Base-by-base conservation (phyloP, 92 coral and sea anemone species). In the Isaurus tuberculatus region DNA sequence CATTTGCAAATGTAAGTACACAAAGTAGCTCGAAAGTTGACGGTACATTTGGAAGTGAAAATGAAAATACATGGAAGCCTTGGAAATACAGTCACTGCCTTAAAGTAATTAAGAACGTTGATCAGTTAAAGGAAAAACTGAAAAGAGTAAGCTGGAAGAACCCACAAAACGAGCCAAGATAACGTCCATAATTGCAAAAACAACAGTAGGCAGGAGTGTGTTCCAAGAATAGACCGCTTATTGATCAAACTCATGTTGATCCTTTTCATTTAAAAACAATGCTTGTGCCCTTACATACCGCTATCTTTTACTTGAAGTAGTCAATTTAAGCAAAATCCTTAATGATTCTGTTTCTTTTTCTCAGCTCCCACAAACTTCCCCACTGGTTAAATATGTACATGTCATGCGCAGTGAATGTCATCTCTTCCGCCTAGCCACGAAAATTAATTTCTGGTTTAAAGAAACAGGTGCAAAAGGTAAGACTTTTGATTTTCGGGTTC, bases 121-220 rank as follows among this genome's bases (percentile, higher is more conserved):
- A 79, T 25, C 46, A 44, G 16, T 66, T 79, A 4, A 79, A 86
- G 53, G 43, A 65, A 28, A 48, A 22, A 3, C 22, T 79, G 17
- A 68, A 86, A 68, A 67, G 85, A 43, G 58, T 22, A 86, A 79
- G 64, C 51, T 86, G 2, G 25, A 72, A 46, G 86, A 70, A 26
- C 25, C 81, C 31, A 86, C 90, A 28, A 86, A 86, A 40, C 31
- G 82, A 61, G 23, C 75, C 4, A 86, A 80, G n/a, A n/a, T n/a
- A n/a, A 86, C 86, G 66, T 63, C 51, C 16, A 32, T 86, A 30
- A 79, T 86, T 27, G 73, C 84, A 30, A 53, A 71, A 64, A 43
- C 22, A 86, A 66, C 36, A 86, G 85, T 55, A 86, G 89, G 65
- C 89, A 86, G 68, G 89, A 86, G 63, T 86, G 79, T 79, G 85